A percentile compares a stretch with the other conserved stretches of the same genome.
These are phyloP conservation scores for Simalia tracyae DNA, from an alignment of 2,797 vertebrate genomes.

Conservation along the genomic window DNA sequence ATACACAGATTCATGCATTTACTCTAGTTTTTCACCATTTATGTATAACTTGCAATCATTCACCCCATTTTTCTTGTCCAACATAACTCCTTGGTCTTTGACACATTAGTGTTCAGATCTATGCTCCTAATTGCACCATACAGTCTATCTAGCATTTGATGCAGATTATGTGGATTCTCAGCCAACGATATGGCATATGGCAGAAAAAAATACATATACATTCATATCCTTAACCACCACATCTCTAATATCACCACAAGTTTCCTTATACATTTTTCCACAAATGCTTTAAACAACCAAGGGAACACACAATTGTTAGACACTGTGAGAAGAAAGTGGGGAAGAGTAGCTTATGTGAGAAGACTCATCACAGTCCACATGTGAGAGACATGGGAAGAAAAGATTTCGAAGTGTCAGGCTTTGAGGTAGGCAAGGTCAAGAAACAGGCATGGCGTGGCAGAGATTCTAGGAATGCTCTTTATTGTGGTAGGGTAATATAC, in stretches of 20 bases:
- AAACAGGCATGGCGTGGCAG: neutral
- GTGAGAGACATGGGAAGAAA: neutral
- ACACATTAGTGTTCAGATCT: neutral
- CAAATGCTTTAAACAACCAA: neutral
- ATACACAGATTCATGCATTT: neutral
- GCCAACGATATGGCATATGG: neutral
- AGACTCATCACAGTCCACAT: neutral
- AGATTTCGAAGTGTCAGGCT: neutral
- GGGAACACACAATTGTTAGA: neutral
- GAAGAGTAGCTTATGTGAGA: neutral
- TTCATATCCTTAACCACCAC: neutral
- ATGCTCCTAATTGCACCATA: slow-evolving; percentile 62
- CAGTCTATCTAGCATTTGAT: slow-evolving; percentile 64
- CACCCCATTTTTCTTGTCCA: neutral
- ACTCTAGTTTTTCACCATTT: neutral
- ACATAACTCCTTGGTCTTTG: neutral
- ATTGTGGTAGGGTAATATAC: neutral
- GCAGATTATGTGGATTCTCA: neutral
- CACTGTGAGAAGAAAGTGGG: neutral
- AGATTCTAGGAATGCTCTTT: neutral
- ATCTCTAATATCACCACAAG: neutral
- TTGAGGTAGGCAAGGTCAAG: neutral
- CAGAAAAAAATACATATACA: neutral
- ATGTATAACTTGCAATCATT: neutral
- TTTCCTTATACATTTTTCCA: neutral